Base-by-base conservation (phyloP, 2,113 vertebrate species). In the Ceratotherium simum region DNA sequence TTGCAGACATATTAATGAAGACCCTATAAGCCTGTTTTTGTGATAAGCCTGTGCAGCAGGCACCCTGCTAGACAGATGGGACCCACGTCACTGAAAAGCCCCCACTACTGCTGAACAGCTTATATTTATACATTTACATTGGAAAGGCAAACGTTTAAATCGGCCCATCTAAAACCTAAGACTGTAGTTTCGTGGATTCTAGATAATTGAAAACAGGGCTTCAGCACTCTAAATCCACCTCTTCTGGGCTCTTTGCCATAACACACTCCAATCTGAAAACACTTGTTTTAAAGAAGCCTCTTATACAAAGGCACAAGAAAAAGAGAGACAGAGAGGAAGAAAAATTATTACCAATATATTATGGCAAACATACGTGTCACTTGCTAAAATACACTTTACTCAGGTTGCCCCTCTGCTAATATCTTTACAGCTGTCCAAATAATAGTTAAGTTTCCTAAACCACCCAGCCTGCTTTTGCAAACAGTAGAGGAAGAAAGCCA, bases 131-230 rank as follows among this genome's bases (percentile, higher is more conserved):
- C 76, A 97, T 97, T 97, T 97, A 95, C 84, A 64, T n/a, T 98
- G 95, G 92, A 95, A 98, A 97, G 88, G 91, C 84, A 97, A 98
- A 98, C 36, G 27, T 97, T 98, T 96, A 94, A 98, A 95, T 96
- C 94, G 97, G 87, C 88, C 97, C 93, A 85, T 98, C 95, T 73
- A 94, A 98, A 95, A 96, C 72, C 97, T 48, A 96, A 96, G 90
- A n/a, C 92, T 97, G 92, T 93, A 90, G 94, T 97, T 98, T 97
- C 21, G 6, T 96, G 97, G 95, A 97, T 96, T 97, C 91, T 95
- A 82, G 67, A 97, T 97, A 97, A 98, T 98, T 98, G 88, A 96
- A 98, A 98, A 94, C 98, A 98, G 97, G 82, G 96, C 90, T 97
- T 93, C 51, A 33, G 72, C 60, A 88, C 67, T 91, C 96, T 97